These are phyloP conservation scores for Drosophila pegasa DNA, from an alignment of 2,888 invertebrate genomes.

Conservation along the genomic window DNA sequence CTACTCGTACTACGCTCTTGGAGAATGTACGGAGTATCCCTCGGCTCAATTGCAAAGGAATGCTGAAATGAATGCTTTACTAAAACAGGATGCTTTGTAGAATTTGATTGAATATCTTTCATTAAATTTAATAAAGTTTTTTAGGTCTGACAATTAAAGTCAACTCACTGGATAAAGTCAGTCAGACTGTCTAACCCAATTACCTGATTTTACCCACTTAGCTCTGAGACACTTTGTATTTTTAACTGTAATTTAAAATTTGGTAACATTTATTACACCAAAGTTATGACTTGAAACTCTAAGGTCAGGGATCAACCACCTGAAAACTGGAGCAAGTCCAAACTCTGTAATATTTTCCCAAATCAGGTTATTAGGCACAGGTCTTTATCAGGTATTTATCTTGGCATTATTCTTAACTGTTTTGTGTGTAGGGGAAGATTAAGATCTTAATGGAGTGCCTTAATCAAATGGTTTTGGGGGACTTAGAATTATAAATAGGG, in stretches of 20 bases:
- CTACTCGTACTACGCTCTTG: conserved; percentile 23
- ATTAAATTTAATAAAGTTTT: neutral
- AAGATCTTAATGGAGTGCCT: neutral
- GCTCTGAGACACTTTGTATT: neutral
- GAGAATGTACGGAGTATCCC: conserved; percentile 5
- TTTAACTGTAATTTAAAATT: conserved; percentile 2
- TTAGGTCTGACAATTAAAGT: neutral
- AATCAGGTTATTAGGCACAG: neutral
- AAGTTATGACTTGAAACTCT: neutral
- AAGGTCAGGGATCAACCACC: neutral
- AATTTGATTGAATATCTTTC: neutral
- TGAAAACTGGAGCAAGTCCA: neutral
- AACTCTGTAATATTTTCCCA: neutral
- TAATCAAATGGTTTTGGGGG: neutral
- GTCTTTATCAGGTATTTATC: neutral
- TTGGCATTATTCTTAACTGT: neutral
- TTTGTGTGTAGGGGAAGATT: neutral
- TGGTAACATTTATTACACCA: neutral
- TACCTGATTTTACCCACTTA: conserved; percentile 1
- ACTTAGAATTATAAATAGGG: too few species aligned
- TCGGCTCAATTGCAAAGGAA: neutral
- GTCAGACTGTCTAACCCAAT: neutral
- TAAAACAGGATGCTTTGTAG: too few species aligned
- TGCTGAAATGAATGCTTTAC: too few species aligned
- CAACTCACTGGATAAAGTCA: neutral